Evolutionary conservation across 1,140 invertebrate genomes (phyloP).

Genomic region (Steinernema khuongi): DNA sequence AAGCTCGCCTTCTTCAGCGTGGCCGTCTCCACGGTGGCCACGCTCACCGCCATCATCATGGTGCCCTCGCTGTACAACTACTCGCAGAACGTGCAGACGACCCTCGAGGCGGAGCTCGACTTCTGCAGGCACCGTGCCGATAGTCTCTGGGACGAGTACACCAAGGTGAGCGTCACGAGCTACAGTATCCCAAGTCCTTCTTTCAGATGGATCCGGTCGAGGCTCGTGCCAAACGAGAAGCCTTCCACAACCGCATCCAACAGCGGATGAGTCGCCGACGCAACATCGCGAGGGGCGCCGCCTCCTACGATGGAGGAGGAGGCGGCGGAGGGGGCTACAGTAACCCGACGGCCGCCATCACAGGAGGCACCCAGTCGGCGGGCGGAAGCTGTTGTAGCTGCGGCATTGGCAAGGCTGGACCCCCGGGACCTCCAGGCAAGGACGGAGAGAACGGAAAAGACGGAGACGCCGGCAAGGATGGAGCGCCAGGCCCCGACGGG

Average conservation of each 20-base stretch:
- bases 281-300: not conserved
- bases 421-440: slow-evolving; percentile 27
- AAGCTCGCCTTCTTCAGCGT: slow-evolving; percentile 9
- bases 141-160: not conserved
- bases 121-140: not conserved
- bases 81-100: not conserved
- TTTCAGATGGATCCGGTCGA: not conserved
- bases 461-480: slow-evolving; percentile 27
- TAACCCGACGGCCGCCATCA: not conserved
- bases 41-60: not conserved
- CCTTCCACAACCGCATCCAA: not conserved
- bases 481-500: slow-evolving; percentile 16
- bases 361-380: not conserved
- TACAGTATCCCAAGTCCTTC: not conserved
- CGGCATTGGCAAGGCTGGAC: slow-evolving; percentile 24
- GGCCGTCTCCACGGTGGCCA: not conserved
- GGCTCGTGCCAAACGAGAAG: not conserved
- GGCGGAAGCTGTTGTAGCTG: slow-evolving; percentile 26
- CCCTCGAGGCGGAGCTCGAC: not conserved
- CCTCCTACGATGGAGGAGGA: not conserved
- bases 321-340: not conserved
- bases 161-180: not conserved
- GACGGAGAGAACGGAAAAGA: slow-evolving; percentile 23
- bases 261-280: not conserved
- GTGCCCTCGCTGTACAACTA: not conserved